Evolutionary conservation across 2,888 invertebrate species (phyloP).

Genomic region (Ametastegia equiseti): DNA sequence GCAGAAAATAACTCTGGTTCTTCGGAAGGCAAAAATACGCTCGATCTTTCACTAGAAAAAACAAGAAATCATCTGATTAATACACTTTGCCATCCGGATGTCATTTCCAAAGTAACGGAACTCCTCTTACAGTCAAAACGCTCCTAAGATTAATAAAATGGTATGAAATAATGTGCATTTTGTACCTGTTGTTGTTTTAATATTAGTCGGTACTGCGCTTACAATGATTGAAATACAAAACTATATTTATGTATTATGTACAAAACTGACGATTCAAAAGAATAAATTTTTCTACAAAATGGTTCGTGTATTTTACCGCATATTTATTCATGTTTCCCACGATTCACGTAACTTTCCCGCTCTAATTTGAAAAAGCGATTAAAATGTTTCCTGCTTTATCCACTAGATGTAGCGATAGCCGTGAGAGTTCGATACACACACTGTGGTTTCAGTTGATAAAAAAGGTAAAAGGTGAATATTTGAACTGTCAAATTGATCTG

Average conservation of each 20-base stretch:
- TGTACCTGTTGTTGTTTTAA: not conserved
- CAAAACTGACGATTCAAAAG: not conserved
- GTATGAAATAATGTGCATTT: constrained; percentile 12
- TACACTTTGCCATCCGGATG: constrained; percentile 81
- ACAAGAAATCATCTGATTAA: constrained; percentile 78
- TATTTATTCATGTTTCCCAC: not conserved
- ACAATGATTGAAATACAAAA: not conserved
- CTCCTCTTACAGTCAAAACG: constrained; percentile 63
- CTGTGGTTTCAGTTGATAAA: too few relatives aligned
- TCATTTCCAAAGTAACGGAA: constrained; percentile 77
- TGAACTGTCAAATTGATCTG: constrained; percentile 1
- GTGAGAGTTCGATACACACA: not conserved
- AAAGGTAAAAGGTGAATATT: constrained; percentile 13
- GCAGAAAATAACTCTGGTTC: not conserved
- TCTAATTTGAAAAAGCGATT: not conserved
- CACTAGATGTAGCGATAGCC: not conserved
- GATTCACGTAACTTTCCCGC: not conserved
- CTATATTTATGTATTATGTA: not conserved
- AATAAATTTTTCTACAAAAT: not conserved
- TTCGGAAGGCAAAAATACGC: not conserved
- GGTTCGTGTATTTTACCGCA: not conserved
- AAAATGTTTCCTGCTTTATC: not conserved
- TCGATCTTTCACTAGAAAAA: constrained; percentile 1
- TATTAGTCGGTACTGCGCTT: not conserved
- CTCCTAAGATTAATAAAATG: constrained; percentile 34